Evolutionary conservation across 2,888 invertebrate genomes (phyloP), one percentile per base, ranked within the genome.

Genomic region (Cotesia congregata): DNA sequence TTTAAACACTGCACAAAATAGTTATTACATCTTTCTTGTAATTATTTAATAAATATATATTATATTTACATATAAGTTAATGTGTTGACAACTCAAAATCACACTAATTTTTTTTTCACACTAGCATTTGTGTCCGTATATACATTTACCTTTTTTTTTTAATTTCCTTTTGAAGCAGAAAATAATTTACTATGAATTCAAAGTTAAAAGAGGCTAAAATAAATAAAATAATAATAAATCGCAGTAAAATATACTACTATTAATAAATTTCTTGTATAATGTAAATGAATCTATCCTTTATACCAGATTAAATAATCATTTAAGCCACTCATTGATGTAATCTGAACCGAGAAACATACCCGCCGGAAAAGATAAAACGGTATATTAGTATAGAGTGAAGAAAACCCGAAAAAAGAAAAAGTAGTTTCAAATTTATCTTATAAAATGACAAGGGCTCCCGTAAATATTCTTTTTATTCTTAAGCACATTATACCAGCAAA

Each of bases 381-480:
- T 39, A 17, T 30, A 12, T 61, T 17, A 30, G n/a, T 61, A n/a
- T 39, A 61, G 64, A 60, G 75, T 60, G 65, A 65, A 77, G 62
- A 39, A 69, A 78, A 67, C 60, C 12, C 61, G 67, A 59, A 62
- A 72, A 38, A 50, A 40, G 30, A 62, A 65, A 62, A 74, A 17
- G 60, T 59, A 17, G 68, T 38, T 38, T 73, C 50, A 50, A 73
- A 75, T 60, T 62, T 50, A 50, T 50, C 50, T 67, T 17, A 39
- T 62, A 67, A 17, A 61, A 76, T 71, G 80, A 71, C 79, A 79
- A 80, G 71, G 80, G 80, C 80, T 78, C 79, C 72, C 81, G 79
- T 86, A 85, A 86, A 85, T 82, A 83, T 83, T 84, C 80, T 82
- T 80, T 50, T 50, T 50, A 12, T 50, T 30, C 30, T 30, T 3